Evolutionary conservation across 2,888 invertebrate species (phyloP), one percentile per base, ranked within the genome.

Genomic region (Melitaea athalia): DNA sequence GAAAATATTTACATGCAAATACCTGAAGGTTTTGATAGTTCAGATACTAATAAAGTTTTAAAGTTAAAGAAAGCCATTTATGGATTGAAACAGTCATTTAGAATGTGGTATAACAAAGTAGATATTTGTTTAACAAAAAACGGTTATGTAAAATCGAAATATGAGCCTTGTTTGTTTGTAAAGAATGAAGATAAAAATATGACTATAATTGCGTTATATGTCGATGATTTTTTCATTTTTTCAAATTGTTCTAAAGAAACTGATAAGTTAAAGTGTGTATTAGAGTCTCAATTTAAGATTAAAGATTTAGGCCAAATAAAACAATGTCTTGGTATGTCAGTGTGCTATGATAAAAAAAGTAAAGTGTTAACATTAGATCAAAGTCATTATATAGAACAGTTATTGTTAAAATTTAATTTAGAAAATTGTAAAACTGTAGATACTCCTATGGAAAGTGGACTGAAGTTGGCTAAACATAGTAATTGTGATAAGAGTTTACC

Each of bases 161-260:
- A 53, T 53, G 68, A 68, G 15, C 50, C 63, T 38, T 63, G 67
- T 67, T 42, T 67, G 24, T 67, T 63, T 15, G 52, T 42, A 52
- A 67, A 67, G 50, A 47, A 45, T 24, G 33, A n/a, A 24, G 47
- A 50, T 59, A 42, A 15, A 45, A 64, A 45, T 50, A 67, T 61
- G 53, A 67, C 59, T 59, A 57, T 67, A 43, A 61, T 67, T 62
- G 53, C 67, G 15, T 50, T 63, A n/a, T 67, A 67, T 59, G 67
- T 67, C 24, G 63, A 67, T 67, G 67, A 67, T 49, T 63, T 63
- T 67, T 62, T 59, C 42, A 38, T 63, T 38, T 63, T 67, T 59
- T 63, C 59, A 43, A 67, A 63, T 52, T 33, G 17, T 45, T 52
- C 6, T 49, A 11, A 4, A 4, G 59, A 67, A 43, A 63, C 52